phyloP scores from a whole-genome alignment of 2,797 vertebrate genomes.

The Sebastes minor region DNA sequence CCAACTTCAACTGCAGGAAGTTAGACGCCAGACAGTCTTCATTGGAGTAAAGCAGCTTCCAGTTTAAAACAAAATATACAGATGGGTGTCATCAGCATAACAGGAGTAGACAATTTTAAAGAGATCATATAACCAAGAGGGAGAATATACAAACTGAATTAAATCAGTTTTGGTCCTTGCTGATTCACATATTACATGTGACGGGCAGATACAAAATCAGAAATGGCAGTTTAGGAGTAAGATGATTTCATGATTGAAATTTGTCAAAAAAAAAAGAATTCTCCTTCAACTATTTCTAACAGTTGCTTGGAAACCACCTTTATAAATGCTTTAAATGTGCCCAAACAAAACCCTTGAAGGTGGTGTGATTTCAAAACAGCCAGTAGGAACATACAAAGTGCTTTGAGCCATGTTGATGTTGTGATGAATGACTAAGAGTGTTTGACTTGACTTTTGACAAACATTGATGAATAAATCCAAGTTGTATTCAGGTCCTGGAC shows the following conservation, averaged over 20 bases:
- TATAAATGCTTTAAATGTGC: constrained; percentile 9
- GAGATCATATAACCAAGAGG: neutral
- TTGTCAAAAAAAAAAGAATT: neutral
- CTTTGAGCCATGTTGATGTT: neutral
- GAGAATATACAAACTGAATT: neutral
- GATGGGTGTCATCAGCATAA: constrained; percentile 2
- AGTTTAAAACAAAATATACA: neutral
- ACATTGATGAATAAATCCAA: neutral
- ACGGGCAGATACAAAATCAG: neutral
- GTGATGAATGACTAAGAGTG: neutral
- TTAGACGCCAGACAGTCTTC: neutral
- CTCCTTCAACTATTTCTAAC: neutral
- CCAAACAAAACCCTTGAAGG: constrained; percentile 15
- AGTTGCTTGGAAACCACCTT: constrained; percentile 30
- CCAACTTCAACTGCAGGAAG: neutral
- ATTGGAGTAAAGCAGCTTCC: neutral
- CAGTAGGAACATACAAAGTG: neutral
- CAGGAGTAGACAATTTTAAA: neutral
- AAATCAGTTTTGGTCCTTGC: neutral
- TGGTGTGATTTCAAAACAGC: constrained; percentile 2
- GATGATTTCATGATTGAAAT: neutral
- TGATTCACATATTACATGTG: neutral
- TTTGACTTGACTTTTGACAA: neutral
- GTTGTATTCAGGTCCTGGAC: neutral
- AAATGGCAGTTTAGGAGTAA: neutral